Evolutionary conservation across 2,888 invertebrate genomes (phyloP).

Genomic region (Chironomus riparius): DNA sequence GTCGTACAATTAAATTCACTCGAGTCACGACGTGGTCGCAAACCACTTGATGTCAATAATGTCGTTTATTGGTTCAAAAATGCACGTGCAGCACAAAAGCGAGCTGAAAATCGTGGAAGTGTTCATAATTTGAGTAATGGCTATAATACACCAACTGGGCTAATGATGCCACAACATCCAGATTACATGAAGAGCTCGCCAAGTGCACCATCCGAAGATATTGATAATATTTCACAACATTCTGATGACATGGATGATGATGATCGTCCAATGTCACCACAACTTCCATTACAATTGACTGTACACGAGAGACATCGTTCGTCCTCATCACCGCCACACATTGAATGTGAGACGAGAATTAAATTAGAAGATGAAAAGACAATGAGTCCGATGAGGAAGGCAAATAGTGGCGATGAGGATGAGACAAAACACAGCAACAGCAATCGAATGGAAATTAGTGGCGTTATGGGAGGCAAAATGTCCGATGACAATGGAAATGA

Average conservation of each 20-base stretch:
- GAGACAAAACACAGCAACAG: slow-evolving; percentile 21
- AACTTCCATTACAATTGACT: slow-evolving; percentile 60
- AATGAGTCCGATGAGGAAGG: not conserved
- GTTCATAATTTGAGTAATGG: slow-evolving; percentile 28
- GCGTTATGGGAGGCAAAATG: slow-evolving; percentile 28
- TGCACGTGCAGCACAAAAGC: slow-evolving; percentile 88
- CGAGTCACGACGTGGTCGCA: slow-evolving; percentile 84
- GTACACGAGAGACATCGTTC: slow-evolving; percentile 45
- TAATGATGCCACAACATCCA: slow-evolving; percentile 52
- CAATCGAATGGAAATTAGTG: slow-evolving; percentile 30
- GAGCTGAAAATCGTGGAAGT: slow-evolving; percentile 67
- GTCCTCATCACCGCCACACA: slow-evolving; percentile 16
- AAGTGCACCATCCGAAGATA: slow-evolving; percentile 50
- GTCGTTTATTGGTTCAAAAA: slow-evolving; percentile 98
- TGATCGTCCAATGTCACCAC: slow-evolving; percentile 55
- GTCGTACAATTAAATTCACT: slow-evolving; percentile 87
- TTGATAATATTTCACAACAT: slow-evolving; percentile 59
- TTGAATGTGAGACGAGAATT: slow-evolving; percentile 23
- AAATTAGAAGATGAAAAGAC: slow-evolving; percentile 28
- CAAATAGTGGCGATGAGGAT: not conserved
- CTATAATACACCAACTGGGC: not conserved
- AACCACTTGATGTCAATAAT: slow-evolving; percentile 90
- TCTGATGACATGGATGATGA: slow-evolving; percentile 55
- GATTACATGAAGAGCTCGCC: slow-evolving; percentile 58
- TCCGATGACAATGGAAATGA: slow-evolving; percentile 29